These are phyloP conservation scores for Leptobrachium ailaonicum DNA, from an alignment of 2,113 vertebrate genomes.

Conservation along the genomic window DNA sequence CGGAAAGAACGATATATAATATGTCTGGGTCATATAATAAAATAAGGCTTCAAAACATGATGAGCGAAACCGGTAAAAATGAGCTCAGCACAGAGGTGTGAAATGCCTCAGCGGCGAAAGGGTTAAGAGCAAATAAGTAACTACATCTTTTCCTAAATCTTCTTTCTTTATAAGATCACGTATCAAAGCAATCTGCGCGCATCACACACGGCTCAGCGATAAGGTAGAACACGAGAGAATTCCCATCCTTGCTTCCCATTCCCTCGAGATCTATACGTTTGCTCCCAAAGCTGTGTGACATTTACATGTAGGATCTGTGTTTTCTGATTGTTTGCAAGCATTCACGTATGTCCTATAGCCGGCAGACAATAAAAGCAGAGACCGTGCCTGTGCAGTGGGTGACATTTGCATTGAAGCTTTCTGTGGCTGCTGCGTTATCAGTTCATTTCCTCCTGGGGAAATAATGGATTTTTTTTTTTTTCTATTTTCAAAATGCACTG, in stretches of 20 bases:
- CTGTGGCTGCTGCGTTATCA: not conserved
- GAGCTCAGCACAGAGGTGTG: no score
- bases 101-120: no score
- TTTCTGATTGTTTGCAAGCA: conserved; percentile 21
- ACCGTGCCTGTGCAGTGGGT: conserved; percentile 2
- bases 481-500: not conserved
- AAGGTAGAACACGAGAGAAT: no score
- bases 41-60: no score
- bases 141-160: no score
- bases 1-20: no score
- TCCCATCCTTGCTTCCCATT: not conserved
- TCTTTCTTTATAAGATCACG: no score
- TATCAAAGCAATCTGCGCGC: no score
- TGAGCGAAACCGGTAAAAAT: no score
- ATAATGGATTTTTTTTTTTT: conserved; percentile 19
- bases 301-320: conserved; percentile 35
- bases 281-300: conserved; percentile 29
- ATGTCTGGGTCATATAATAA: no score
- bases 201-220: no score
- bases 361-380: conserved; percentile 3
- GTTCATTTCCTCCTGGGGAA: conserved; percentile 17
- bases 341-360: conserved; percentile 30
- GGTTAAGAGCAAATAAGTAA: no score
- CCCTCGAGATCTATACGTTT: conserved; percentile 6
- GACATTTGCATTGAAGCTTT: conserved; percentile 34